Evolutionary conservation across 2,113 vertebrate genomes (phyloP).

Genomic region (Morone saxatilis): DNA sequence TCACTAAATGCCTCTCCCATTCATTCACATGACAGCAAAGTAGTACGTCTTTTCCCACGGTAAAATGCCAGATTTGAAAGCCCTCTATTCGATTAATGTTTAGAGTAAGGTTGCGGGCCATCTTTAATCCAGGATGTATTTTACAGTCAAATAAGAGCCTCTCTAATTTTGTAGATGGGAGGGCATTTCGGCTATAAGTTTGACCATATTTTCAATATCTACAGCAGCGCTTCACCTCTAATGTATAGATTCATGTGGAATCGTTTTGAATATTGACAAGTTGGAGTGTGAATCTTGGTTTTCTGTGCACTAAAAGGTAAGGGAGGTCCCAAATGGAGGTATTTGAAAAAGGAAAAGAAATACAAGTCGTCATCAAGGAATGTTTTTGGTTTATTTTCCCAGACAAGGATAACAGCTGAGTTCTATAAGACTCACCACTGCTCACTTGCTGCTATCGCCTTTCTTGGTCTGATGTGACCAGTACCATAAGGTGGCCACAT

Average conservation of each 20-base stretch:
- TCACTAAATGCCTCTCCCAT: constrained; percentile 83
- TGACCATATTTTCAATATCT: constrained; percentile 10
- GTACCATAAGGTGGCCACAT: neutral
- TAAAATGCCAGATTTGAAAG: constrained; percentile 86
- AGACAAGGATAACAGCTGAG: too few species aligned
- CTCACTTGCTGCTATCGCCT: neutral
- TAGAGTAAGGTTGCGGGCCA: constrained; percentile 75
- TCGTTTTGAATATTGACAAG: neutral
- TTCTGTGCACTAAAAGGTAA: neutral
- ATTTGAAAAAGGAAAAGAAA: neutral
- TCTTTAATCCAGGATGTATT: constrained; percentile 76
- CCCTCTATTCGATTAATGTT: constrained; percentile 85
- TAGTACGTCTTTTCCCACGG: constrained; percentile 76
- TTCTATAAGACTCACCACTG: too few species aligned
- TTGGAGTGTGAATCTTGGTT: neutral
- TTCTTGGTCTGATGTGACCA: neutral
- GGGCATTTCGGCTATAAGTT: constrained; percentile 32
- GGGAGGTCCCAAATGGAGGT: neutral
- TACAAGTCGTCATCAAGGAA: neutral
- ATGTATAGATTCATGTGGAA: constrained; percentile 19
- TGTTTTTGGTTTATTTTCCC: too few species aligned
- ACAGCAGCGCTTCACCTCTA: neutral
- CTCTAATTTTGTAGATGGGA: constrained; percentile 66
- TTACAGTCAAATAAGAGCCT: constrained; percentile 77
- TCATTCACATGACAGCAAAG: constrained; percentile 81